Conservation (phyloP, 2,797 vertebrate genomes). For the Todus mexicanus region DNA sequence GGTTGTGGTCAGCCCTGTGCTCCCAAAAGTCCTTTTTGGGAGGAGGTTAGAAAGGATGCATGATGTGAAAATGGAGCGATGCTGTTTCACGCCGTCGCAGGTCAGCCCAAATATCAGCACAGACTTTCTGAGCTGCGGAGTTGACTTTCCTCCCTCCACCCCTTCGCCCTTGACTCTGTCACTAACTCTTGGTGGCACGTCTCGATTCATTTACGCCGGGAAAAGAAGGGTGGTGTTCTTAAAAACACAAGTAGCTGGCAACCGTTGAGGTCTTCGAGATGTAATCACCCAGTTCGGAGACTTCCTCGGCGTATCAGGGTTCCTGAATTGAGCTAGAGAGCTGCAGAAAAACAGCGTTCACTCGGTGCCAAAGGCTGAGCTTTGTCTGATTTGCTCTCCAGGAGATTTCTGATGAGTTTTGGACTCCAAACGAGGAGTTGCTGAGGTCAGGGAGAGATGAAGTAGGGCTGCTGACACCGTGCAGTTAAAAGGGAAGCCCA, state of each 20-base stretch:
- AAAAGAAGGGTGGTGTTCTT: neutral
- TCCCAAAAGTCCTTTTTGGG: neutral
- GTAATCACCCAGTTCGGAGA: neutral
- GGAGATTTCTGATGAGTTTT: neutral
- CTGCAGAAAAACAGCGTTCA: neutral
- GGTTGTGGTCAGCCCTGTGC: no score
- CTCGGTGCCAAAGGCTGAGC: neutral
- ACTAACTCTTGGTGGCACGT: neutral
- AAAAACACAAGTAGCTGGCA: neutral
- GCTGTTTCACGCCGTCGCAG: accelerated
- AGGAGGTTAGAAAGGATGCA: neutral
- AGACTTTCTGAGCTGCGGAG: neutral
- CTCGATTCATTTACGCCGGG: neutral
- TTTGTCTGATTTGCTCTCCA: neutral
- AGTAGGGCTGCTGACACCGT: neutral
- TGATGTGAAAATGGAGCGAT: accelerated
- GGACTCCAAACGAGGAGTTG: neutral
- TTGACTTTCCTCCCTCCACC: neutral
- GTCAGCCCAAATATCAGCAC: neutral
- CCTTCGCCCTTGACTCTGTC: neutral
- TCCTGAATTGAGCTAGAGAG: neutral
- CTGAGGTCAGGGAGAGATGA: neutral
- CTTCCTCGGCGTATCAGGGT: neutral
- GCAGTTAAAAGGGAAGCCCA: neutral
- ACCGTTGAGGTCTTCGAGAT: neutral